Base-by-base conservation (phyloP, 2,888 invertebrate species). In the Trypoxylon attenuatum region DNA sequence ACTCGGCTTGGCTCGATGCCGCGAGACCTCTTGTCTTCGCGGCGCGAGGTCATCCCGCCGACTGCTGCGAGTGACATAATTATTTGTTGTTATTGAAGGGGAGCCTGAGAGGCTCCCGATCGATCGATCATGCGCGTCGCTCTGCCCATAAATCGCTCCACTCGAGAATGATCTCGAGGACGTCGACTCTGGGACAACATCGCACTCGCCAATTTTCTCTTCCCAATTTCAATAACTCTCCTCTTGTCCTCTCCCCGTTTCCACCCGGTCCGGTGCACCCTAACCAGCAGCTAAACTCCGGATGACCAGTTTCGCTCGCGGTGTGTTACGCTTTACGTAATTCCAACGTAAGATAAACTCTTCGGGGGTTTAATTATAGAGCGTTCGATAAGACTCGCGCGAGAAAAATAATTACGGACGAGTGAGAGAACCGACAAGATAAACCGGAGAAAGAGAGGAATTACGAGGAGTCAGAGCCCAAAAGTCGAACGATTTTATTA, bases 11-110 rank as follows among this genome's bases (percentile, higher is more conserved):
- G 15, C 13, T 53, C 38, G 6, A 33, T 4, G 18, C 29, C 18
- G 19, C 18, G 33, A 19, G n/a, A n/a, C 18, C 41, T 47, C 22
- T 16, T 19, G 6, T 10, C 15, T 18, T 18, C 16, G 43, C 19
- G 21, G 16, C 43, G 43, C n/a, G 1, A 8, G 21, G 6, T 6
- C n/a, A 8, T 4, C 5, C 5, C 27, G 27, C 33, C n/a, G n/a
- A 33, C 33, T 13, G 63, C 71, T 49, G 39, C 49, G 52, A 75
- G 78, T 78, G 79, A 82, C 80, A 78, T 79, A 80, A 80, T 81
- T 81, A 77, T 80, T 77, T 76, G 77, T 76, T 77, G 71, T 79
- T 78, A 65, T 76, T 67, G 69, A 76, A 59, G 69, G 50, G 59
- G n/a, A n/a, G 56, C 57, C 47, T 55, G 49, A 53, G 45, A 38